A percentile compares a stretch with the other conserved stretches of the same genome.
phyloP scores from a whole-genome alignment of 1,140 invertebrate species.

The Pseudoatta argentina region DNA sequence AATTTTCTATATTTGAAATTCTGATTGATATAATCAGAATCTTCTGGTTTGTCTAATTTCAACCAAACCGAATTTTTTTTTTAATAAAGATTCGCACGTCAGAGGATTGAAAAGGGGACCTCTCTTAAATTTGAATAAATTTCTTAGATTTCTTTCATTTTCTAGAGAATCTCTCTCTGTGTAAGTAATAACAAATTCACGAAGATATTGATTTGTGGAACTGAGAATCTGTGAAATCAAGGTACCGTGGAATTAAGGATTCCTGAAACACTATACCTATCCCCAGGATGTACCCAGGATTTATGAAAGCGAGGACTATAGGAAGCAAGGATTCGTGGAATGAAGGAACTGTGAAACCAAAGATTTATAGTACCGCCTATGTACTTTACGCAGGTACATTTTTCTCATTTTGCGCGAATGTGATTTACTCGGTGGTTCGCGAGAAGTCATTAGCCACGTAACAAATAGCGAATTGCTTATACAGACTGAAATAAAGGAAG shows the following conservation, averaged over 20 bases:
- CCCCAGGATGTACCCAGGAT: background rate
- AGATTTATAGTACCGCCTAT: constrained; percentile 42
- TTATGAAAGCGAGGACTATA: constrained; percentile 34
- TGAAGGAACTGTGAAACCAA: constrained; percentile 32
- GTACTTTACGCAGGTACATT: constrained; percentile 31
- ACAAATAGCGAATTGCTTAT: constrained; percentile 36
- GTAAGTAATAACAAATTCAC: background rate
- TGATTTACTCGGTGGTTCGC: constrained; percentile 40
- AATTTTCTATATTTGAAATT: too few relatives aligned
- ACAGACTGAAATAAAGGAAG: background rate
- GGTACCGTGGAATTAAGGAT: constrained; percentile 48
- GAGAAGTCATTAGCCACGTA: constrained; percentile 44
- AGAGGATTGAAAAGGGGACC: background rate
- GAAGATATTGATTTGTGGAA: constrained; percentile 11
- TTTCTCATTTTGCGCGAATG: constrained; percentile 55
- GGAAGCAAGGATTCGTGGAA: constrained; percentile 28
- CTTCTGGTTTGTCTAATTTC: too few relatives aligned
- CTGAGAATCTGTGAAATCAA: constrained; percentile 2
- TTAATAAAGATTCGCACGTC: too few relatives aligned
- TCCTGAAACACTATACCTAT: constrained; percentile 26
- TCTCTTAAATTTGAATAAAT: constrained; percentile 23
- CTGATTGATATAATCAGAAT: too few relatives aligned
- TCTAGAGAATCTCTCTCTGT: background rate
- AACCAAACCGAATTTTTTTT: too few relatives aligned
- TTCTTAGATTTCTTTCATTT: background rate